Conservation (phyloP, 1,140 invertebrate species). For the Camponotus floridanus region DNA sequence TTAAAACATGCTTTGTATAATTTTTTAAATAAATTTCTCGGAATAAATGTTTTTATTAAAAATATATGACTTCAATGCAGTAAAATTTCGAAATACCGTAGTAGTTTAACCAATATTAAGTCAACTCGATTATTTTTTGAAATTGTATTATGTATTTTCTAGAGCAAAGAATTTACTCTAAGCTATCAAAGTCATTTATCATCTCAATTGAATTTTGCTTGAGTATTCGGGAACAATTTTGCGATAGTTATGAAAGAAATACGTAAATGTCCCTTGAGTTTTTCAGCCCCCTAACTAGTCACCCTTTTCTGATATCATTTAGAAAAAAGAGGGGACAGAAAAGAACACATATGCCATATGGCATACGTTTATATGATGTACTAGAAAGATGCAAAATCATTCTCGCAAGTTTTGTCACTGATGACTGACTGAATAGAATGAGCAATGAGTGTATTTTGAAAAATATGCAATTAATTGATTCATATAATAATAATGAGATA, state of each 20-base stretch:
- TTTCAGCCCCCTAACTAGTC: background rate
- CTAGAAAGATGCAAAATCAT: conserved; percentile 44
- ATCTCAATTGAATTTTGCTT: conserved; percentile 5
- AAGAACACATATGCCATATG: conserved; percentile 47
- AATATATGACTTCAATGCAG: background rate
- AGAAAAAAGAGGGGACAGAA: conserved; percentile 7
- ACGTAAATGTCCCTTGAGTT: conserved; percentile 38
- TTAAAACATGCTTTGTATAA: background rate
- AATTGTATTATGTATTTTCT: conserved; percentile 12
- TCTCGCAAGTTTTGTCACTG: conserved; percentile 33
- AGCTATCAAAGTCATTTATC: background rate
- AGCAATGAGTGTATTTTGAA: conserved; percentile 18
- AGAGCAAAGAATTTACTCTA: background rate
- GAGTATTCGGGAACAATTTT: conserved; percentile 12
- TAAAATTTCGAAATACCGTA: background rate
- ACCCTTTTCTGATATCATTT: conserved; percentile 50
- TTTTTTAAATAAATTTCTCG: background rate
- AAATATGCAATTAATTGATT: conserved; percentile 16
- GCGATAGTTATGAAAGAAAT: background rate
- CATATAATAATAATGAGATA: background rate
- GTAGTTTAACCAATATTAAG: background rate
- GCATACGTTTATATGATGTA: conserved; percentile 50
- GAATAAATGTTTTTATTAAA: background rate
- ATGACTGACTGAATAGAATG: conserved; percentile 44
- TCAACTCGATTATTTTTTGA: background rate